Evolutionary conservation across 1,140 invertebrate genomes (phyloP), one percentile per base, ranked within the genome.

Genomic region (Leucophenga varia): DNA sequence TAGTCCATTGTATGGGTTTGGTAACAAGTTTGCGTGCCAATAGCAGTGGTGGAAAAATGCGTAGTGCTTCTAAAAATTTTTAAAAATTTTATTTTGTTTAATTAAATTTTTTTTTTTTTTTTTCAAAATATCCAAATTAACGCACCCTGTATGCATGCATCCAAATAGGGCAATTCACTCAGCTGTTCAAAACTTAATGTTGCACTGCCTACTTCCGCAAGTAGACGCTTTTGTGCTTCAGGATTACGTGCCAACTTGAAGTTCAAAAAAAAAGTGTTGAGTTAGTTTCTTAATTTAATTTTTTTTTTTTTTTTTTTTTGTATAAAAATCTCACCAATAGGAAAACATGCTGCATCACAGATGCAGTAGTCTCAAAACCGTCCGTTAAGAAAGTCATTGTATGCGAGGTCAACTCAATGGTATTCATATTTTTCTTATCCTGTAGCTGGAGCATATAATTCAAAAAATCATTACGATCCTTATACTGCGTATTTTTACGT

Each of bases 391-490:
- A 67, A 1, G 57, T 59, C 55, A 55, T 64, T 2, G 56, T 59
- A 21, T 68, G 58, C 3, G 54, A 43, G 3, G 52, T 49, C 22
- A 70, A 14, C n/a, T 57, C 47, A 13, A 12, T 2, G 0, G 47
- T 43, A 12, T 49, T 19, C 3, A 70, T 18, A 0, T 55, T 47
- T 45, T 64, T 61, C 45, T 63, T 75, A 55, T 74, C 69, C 47
- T 67, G 64, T 43, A 76, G 31, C 16, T 67, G 43, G 9, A 77
- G 43, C 48, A 77, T 55, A 1, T 74, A 59, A 31, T 76, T 63
- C n/a, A 76, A 46, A 42, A 73, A 75, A 37, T 76, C 75, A n/a
- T 63, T 59, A 2, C 73, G 63, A 19, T 65, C 48, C 17, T 31
- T 39, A 13, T 36, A 31, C 9, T 13, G n/a, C 0, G 49, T 53